phyloP scores from a whole-genome alignment of 1,140 invertebrate genomes.

The Eupeodes corollae region DNA sequence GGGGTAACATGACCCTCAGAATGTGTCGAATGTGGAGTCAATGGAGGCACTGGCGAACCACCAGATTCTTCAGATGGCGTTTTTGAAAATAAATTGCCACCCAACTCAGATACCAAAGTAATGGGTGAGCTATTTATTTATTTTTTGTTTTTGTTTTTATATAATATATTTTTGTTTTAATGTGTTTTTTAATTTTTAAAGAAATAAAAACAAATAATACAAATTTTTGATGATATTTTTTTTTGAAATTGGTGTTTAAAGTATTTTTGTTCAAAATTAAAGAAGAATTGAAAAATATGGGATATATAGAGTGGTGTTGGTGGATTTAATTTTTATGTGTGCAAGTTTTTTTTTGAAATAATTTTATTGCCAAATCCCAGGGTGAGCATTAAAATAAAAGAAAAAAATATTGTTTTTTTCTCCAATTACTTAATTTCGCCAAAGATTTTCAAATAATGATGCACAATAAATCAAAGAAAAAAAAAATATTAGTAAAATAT shows the following conservation, averaged over 20 bases:
- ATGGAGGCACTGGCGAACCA: conserved; percentile 39
- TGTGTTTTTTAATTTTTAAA: conserved; percentile 5
- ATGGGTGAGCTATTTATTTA: conserved; percentile 59
- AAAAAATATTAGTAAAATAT: background rate
- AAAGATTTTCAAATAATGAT: too few relatives aligned
- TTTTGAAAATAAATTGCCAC: conserved; percentile 76
- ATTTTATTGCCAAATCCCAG: too few relatives aligned
- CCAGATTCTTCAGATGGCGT: conserved; percentile 73
- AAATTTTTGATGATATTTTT: background rate
- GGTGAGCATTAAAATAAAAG: too few relatives aligned
- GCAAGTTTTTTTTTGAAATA: too few relatives aligned
- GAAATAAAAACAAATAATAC: conserved; percentile 4
- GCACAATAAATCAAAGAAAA: background rate
- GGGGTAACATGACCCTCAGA: conserved; percentile 36
- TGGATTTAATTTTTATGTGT: too few relatives aligned
- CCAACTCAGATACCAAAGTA: conserved; percentile 77
- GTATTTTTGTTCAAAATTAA: background rate
- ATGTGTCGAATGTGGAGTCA: conserved; percentile 38
- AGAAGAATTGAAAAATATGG: too few relatives aligned
- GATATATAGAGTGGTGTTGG: too few relatives aligned
- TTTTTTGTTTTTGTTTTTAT: background rate
- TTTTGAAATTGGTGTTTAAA: background rate
- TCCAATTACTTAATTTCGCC: too few relatives aligned
- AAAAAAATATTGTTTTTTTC: too few relatives aligned
- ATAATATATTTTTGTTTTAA: background rate